These are phyloP conservation scores for Calvadosia cruxmelitensis DNA, from an alignment of 30 jellyfish, hydroid and myxozoan genomes.

Conservation along the genomic window DNA sequence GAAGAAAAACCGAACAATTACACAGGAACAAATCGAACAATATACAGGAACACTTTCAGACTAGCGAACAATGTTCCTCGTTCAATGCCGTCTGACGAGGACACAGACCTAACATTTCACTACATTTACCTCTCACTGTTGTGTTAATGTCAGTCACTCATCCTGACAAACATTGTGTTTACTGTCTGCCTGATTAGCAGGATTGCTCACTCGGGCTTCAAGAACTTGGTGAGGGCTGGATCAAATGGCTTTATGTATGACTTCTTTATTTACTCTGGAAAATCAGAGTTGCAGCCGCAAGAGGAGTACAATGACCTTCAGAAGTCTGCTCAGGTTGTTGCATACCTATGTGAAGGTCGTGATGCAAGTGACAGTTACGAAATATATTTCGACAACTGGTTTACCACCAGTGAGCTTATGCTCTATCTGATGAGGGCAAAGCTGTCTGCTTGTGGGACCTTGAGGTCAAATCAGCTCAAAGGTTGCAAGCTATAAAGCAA, in stretches of 20 bases:
- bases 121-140: too few species aligned
- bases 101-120: too few species aligned
- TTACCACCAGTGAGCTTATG: conserved; percentile 37
- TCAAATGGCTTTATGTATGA: neutral
- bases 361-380: conserved; percentile 16
- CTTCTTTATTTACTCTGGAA: conserved; percentile 12
- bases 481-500: conserved; percentile 40
- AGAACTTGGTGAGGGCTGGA: conserved; percentile 24
- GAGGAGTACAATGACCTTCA: conserved; percentile 21
- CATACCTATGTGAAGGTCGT: conserved; percentile 35
- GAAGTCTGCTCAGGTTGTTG: conserved; percentile 44
- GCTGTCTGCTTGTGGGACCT: conserved; percentile 44
- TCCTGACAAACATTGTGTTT: too few species aligned
- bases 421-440: conserved; percentile 26
- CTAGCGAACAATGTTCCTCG: too few species aligned
- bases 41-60: too few species aligned
- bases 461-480: conserved; percentile 29
- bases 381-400: conserved; percentile 58
- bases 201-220: conserved; percentile 21
- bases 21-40: too few species aligned
- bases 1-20: too few species aligned
- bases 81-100: too few species aligned
- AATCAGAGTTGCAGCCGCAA: conserved; percentile 3
- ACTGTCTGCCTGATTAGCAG: too few species aligned
- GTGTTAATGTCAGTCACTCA: too few species aligned